Evolutionary conservation across 2,797 vertebrate species (phyloP).

Genomic region (Pogoniulus pusillus): DNA sequence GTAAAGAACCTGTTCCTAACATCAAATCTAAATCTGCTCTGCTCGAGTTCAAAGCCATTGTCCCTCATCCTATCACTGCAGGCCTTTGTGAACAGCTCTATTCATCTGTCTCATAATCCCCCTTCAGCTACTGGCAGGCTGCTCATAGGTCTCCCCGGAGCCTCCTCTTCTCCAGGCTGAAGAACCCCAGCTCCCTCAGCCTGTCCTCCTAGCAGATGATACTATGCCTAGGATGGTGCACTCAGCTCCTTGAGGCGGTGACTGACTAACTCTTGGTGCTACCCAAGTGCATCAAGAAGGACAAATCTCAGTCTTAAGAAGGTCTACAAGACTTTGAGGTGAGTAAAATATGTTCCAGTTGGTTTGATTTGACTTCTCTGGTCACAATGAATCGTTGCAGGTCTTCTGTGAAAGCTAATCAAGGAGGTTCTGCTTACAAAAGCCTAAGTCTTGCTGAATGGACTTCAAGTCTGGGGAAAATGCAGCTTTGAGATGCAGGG

Average conservation of each 20-base stretch:
- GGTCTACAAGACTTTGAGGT: background rate
- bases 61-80: too few species aligned
- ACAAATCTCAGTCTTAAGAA: background rate
- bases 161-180: too few species aligned
- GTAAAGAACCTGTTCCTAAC: too few species aligned
- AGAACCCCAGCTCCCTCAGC: too few species aligned
- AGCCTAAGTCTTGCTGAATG: background rate
- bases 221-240: background rate
- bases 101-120: too few species aligned
- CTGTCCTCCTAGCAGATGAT: too few species aligned
- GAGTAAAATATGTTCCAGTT: background rate
- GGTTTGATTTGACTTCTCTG: background rate
- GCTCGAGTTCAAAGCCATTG: too few species aligned
- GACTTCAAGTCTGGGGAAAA: background rate
- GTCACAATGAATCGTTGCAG: background rate
- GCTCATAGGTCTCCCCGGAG: too few species aligned
- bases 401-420: background rate
- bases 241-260: background rate
- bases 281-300: background rate
- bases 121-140: too few species aligned
- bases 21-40: too few species aligned
- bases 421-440: background rate
- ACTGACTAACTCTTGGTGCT: background rate
- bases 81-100: too few species aligned
- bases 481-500: background rate